phyloP scores from a whole-genome alignment of 2,797 vertebrate species.

The Hozukius guyotensis region DNA sequence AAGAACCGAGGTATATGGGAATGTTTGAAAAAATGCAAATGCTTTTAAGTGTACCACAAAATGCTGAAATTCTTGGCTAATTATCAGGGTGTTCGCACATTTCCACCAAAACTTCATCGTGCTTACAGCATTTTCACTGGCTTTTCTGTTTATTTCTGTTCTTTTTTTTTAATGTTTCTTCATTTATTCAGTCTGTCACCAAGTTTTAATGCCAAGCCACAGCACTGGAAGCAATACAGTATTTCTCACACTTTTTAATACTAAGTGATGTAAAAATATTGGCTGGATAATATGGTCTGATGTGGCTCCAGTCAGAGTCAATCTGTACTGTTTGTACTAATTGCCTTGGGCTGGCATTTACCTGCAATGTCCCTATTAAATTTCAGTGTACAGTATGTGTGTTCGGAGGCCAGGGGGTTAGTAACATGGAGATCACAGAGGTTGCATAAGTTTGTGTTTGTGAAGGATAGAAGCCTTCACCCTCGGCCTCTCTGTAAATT shows the following conservation, averaged over 20 bases:
- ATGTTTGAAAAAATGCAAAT: neutral
- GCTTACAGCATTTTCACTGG: neutral
- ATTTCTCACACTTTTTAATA: constrained; percentile 17
- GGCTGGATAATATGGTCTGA: constrained; percentile 5
- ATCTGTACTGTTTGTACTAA: constrained; percentile 19
- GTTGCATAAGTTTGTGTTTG: constrained; percentile 36
- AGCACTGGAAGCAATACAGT: constrained; percentile 5
- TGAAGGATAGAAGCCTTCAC: constrained; percentile 40
- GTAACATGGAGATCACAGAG: constrained; percentile 23
- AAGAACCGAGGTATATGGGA: neutral
- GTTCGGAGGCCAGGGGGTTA: constrained; percentile 11
- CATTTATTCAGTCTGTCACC: constrained; percentile 15
- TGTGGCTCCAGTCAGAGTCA: constrained; percentile 21
- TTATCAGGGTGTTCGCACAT: neutral
- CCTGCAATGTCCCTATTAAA: constrained; percentile 17
- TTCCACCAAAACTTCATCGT: neutral
- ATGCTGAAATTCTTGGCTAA: neutral
- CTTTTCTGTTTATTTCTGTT: neutral
- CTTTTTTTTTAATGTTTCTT: neutral
- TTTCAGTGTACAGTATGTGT: constrained; percentile 5
- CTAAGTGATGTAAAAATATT: constrained; percentile 16
- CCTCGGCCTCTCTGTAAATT: constrained; percentile 54
- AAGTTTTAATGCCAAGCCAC: constrained; percentile 20
- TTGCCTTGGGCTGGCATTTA: constrained; percentile 29
- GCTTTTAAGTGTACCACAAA: neutral